Evolutionary conservation across 2,113 vertebrate species (phyloP).

Genomic region (Suricata suricatta): DNA sequence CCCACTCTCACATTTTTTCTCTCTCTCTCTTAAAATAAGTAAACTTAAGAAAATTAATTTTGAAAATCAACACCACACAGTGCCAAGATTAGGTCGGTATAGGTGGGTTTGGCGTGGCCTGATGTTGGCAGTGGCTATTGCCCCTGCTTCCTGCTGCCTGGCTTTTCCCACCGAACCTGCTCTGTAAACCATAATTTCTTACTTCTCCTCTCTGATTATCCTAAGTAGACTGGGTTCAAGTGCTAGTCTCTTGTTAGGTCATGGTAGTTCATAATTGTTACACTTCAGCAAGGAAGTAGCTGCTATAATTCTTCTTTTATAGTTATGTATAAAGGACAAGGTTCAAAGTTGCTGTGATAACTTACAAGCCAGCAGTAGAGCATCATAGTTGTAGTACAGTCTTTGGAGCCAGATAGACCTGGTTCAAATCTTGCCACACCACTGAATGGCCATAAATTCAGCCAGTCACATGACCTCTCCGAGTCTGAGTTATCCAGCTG

Average conservation of each 20-base stretch:
- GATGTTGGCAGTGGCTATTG: too few species aligned
- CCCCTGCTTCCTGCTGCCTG: neutral
- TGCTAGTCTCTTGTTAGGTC: neutral
- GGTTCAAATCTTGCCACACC: neutral
- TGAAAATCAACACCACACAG: neutral
- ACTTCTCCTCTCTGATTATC: neutral
- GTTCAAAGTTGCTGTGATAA: neutral
- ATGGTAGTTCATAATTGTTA: neutral
- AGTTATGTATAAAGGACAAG: neutral
- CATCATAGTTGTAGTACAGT: neutral
- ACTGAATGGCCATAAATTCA: neutral
- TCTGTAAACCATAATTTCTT: neutral
- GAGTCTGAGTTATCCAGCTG: neutral
- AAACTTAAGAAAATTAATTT: neutral
- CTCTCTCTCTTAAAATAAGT: too few species aligned
- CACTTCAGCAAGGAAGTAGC: neutral
- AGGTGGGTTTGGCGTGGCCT: too few species aligned
- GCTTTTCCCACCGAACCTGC: too few species aligned
- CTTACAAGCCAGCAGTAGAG: too few species aligned
- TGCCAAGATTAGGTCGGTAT: fast-evolving
- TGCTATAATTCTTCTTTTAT: neutral
- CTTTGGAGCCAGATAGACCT: neutral
- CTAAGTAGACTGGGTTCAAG: too few species aligned
- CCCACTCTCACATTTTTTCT: too few species aligned
- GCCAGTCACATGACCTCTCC: neutral